Base-by-base conservation (phyloP, 2,113 vertebrate genomes). In the Microcebus tavaratra region DNA sequence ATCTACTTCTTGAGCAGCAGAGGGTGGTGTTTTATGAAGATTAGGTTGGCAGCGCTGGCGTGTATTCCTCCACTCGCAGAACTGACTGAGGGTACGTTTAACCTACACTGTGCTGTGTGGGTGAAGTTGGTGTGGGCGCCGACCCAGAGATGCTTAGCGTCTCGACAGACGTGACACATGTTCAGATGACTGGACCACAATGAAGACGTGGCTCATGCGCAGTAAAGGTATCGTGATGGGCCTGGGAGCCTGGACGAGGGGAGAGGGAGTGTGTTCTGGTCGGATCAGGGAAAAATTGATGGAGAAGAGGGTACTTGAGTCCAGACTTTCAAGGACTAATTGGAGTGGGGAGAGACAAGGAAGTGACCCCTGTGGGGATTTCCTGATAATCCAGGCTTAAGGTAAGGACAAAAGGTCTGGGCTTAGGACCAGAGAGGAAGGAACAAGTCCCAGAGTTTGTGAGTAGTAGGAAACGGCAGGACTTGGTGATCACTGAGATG, bases 331-430 rank as follows among this genome's bases (percentile, higher is more conserved):
- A 53, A 90, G 79, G 17, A 42, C 12, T 87, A 2, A 12, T 17
- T 27, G 55, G 45, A 78, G 39, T 70, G 57, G 50, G 18, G 45
- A 75, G 10, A n/a, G 75, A 55, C n/a, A 48, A 55, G 29, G 36
- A 15, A 55, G 8, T 86, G 75, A 68, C 27, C 14, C 15, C 25
- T 50, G 73, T 68, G 48, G 21, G 90, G 36, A 13, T 59, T 55
- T n/a, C 8, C 65, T 8, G 76, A 5, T 34, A 57, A 57, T 53
- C 36, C 31, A 57, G 8, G 34, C 39, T 83, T 39, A 70, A 90
- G 48, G 82, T 57, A 82, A 45, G 78, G 50, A 65, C 73, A 50
- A 4, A 50, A 59, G 42, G 25, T 82, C 88, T 94, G 29, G 87
- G 11, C 27, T 65, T 72, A 45, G 29, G 55, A 57, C 61, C 79